Base-by-base conservation (phyloP, 2,113 vertebrate species). In the Lota lota region DNA sequence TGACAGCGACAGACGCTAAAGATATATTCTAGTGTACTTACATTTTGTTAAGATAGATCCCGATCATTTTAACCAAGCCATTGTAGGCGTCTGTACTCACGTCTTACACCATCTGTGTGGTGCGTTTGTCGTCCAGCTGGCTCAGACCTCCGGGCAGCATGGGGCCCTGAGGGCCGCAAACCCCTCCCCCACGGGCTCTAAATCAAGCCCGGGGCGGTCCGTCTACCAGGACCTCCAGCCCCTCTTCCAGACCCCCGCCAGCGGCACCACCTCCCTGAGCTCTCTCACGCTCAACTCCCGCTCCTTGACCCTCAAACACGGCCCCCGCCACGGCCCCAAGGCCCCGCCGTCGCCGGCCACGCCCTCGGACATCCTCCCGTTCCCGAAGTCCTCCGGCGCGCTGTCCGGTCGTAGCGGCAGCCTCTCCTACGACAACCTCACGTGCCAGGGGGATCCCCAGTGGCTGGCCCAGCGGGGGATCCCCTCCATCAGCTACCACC, bases 371-470 rank as follows among this genome's bases (percentile, higher is more conserved):
- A 0, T 84, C 92, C 68, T 40, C 68, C 74, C 14, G 28, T 70
- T 0, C 58, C 74, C 0, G 77, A 83, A 15, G 0, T 90, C 93
- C 18, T 92, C 93, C 85, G 89, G 91, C 3, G 87, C 92, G 18
- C 87, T 95, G 83, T 90, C 92, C 21, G 95, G 91, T 84, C 93
- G 94, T 79, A 94, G 91, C 1, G 93, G 93, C 80, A 95, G 94
- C 80, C 87, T 97, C 69, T 94, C 96, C 0, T 96, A 95, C 0
- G 96, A 99, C 82, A 97, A 95, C 86, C 88, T 97, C 68, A 85
- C 95, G 17, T 91, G 87, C 80, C 92, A 94, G 0, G 59, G 63
- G 19, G 91, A 89, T 83, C 89, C 1, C 67, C 88, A 92, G 69
- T 90, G 92, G 70, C 75, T 90, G 0, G 72, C 91, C 54, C 93